A percentile compares a stretch with the other conserved stretches of the same genome.
Conservation (phyloP, 2,888 invertebrate species). For the Drosophila pseudotakahashii region DNA sequence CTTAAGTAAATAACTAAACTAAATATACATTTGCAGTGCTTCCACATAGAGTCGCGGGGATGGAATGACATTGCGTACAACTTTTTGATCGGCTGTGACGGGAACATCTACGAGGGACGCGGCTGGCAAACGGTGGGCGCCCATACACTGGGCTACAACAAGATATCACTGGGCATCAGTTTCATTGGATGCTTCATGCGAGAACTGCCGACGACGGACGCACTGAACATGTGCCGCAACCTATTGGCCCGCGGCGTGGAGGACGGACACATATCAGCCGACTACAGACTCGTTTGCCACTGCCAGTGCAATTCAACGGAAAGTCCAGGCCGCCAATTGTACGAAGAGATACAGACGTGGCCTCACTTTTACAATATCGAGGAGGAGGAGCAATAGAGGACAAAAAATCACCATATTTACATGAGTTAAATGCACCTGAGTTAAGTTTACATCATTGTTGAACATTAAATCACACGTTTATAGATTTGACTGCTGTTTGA, state of each 20-base stretch:
- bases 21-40: conserved; percentile 72
- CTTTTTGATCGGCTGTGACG: conserved; percentile 86
- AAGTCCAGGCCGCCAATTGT: conserved; percentile 86
- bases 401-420: neutral
- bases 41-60: conserved; percentile 85
- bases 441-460: neutral
- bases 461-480: conserved; percentile 1
- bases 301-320: conserved; percentile 85
- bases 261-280: conserved; percentile 84
- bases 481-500: neutral
- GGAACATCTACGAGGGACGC: conserved; percentile 86
- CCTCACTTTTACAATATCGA: conserved; percentile 83
- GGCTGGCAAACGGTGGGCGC: conserved; percentile 86
- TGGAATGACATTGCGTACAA: conserved; percentile 86
- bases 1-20: neutral
- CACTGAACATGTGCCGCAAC: conserved; percentile 84
- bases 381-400: conserved; percentile 53
- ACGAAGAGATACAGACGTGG: conserved; percentile 86
- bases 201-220: conserved; percentile 83
- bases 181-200: conserved; percentile 86
- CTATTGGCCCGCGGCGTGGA: conserved; percentile 85
- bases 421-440: conserved; percentile 1
- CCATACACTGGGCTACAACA: conserved; percentile 86
- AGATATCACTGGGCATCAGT: conserved; percentile 85
- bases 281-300: conserved; percentile 85